Evolutionary conservation across 2,113 vertebrate genomes (phyloP).

Genomic region (Mus musculus): GRCm39 chr2:124153501-124154000

Average conservation of each 20-base stretch:
- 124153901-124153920: fast-evolving
- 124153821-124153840: background rate
- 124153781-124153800: conserved; percentile 1
- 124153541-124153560: conserved; percentile 70
- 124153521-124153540: conserved; percentile 66
- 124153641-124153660: conserved; percentile 69
- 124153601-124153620: conserved; percentile 69
- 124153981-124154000: background rate
- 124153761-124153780: conserved; percentile 49
- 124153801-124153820: background rate
- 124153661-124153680: conserved; percentile 66
- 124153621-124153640: conserved; percentile 55
- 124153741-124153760: conserved; percentile 54
- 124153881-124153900: background rate
- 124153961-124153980: background rate
- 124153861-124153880: background rate
- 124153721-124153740: conserved; percentile 60
- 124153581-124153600: conserved; percentile 69
- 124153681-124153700: conserved; percentile 62
- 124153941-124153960: background rate
- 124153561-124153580: conserved; percentile 70
- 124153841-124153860: background rate
- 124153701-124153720: conserved; percentile 64
- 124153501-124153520: conserved; percentile 64
- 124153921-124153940: fast-evolving